Evolutionary conservation across 2,113 vertebrate genomes (phyloP), one percentile per base, ranked within the genome.

Genomic region (Chunga burmeisteri): DNA sequence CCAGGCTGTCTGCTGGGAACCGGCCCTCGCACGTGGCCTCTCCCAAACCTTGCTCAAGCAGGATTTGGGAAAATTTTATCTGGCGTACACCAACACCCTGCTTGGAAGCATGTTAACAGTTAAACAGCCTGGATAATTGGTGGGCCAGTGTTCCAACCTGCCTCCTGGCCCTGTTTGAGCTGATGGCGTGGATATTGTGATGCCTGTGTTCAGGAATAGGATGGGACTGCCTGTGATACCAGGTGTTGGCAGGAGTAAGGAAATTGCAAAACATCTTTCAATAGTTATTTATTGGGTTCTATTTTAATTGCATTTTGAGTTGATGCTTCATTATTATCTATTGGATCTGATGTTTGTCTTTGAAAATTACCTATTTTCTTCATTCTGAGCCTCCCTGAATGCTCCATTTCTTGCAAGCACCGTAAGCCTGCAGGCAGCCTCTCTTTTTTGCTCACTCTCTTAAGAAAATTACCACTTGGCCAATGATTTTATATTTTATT

Each of bases 281-380:
- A 3, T 25, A 72, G 34, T 46, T 83, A 46, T 55, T 85, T 86
- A 47, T 67, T 40, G 21, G 19, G 21, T 94, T 75, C 4, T 59
- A 16, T 82, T 88, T 36, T 7, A 63, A 75, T 63, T 90, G 11
- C 2, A 23, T 72, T 82, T 92, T 72, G 32, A 46, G 73, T 44
- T 82, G 29, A 55, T 84, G 14, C 52, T 77, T 91, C 53, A 17
- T 66, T 85, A 32, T 55, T 88, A 62, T 71, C 71, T 6, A 7
- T 36, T 59, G 47, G n/a, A 80, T 78, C 67, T 93, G 50, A 38
- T 50, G 49, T 58, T 92, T 94, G 18, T 26, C 62, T 87, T 91
- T 86, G 83, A 89, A 96, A 91, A 95, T 66, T 42, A 61, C 46
- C 19, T n/a, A 4, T 95, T 90, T 83, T 77, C 42, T 93, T 93